Evolutionary conservation across 2,797 vertebrate species (phyloP).

Genomic region (Acipenser transmontanus): DNA sequence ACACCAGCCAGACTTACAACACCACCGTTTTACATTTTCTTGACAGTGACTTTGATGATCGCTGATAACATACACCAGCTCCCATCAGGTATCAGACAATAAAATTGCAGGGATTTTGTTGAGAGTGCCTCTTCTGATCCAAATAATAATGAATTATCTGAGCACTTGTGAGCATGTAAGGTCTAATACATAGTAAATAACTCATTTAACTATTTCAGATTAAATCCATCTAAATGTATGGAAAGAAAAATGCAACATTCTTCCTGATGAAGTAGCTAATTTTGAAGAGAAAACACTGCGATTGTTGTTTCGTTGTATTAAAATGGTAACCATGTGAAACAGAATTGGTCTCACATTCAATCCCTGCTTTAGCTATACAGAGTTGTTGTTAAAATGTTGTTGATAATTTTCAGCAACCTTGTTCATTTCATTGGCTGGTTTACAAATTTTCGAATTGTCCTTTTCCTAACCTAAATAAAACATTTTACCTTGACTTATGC

Average conservation of each 20-base stretch:
- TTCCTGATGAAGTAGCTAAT: not conserved
- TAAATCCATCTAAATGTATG: not conserved
- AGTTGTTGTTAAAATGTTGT: too few species aligned
- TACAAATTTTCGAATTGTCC: too few species aligned
- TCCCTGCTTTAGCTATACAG: too few species aligned
- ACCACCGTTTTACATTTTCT: conserved; percentile 58
- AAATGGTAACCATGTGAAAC: not conserved
- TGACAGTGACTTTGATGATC: conserved; percentile 65
- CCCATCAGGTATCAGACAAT: conserved; percentile 49
- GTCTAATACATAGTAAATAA: conserved; percentile 18
- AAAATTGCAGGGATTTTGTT: conserved; percentile 42
- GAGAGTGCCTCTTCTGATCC: conserved; percentile 54
- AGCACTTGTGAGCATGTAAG: conserved; percentile 41
- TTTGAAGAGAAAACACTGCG: not conserved
- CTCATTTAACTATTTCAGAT: conserved; percentile 19
- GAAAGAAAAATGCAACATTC: not conserved
- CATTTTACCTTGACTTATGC: too few species aligned
- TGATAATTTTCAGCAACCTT: too few species aligned
- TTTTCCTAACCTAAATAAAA: too few species aligned
- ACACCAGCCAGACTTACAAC: conserved; percentile 43
- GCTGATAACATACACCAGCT: conserved; percentile 51
- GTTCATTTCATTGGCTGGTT: too few species aligned
- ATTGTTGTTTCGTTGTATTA: not conserved
- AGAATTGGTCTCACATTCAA: too few species aligned
- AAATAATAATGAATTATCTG: conserved; percentile 54